Evolutionary conservation across 2,797 vertebrate genomes (phyloP).

Genomic region (Cryptoblepharus egeriae): DNA sequence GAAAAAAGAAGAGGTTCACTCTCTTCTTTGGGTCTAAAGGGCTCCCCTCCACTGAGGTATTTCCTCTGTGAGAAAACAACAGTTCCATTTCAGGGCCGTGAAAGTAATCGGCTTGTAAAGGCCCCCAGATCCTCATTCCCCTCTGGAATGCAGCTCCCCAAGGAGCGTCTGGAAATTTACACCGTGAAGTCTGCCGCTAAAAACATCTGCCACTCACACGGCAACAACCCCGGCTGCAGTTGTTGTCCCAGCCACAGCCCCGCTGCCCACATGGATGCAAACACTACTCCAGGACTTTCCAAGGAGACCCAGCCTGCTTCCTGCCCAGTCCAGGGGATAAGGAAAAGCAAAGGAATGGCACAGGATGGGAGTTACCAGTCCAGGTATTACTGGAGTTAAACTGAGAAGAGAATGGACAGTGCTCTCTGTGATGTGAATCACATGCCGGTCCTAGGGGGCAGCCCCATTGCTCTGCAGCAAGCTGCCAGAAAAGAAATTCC

Average conservation of each 20-base stretch:
- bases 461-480: not conserved
- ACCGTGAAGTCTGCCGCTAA: slow-evolving; percentile 66
- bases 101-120: slow-evolving; percentile 6
- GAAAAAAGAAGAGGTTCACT: no score
- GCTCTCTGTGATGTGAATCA: not conserved
- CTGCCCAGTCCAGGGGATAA: no score
- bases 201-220: slow-evolving; percentile 65
- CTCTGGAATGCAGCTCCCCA: slow-evolving; percentile 41
- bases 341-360: not conserved
- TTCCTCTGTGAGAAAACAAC: not conserved
- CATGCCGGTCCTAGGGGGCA: not conserved
- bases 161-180: slow-evolving; percentile 73
- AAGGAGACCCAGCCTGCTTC: not conserved
- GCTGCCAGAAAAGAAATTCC: not conserved
- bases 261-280: not conserved
- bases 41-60: not conserved
- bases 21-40: not conserved
- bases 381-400: no score
- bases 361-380: not conserved
- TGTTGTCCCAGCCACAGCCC: not conserved
- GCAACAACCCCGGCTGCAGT: not conserved
- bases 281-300: not conserved
- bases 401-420: not conserved
- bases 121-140: slow-evolving; percentile 31
- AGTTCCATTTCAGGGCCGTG: slow-evolving; percentile 43